Base-by-base conservation (phyloP, 2,113 vertebrate species). In the Odontophorus gujanensis region DNA sequence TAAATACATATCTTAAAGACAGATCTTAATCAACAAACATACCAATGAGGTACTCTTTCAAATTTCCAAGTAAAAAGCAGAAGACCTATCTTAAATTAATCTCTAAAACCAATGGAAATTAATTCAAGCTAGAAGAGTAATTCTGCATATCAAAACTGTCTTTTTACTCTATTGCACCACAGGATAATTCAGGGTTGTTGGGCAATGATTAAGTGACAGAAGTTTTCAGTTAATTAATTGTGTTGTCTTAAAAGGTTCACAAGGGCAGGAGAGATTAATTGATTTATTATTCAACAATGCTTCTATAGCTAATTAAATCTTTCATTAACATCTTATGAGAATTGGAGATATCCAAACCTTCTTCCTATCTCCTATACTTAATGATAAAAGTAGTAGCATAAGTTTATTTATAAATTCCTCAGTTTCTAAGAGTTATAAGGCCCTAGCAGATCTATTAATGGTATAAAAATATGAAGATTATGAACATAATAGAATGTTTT, bases 221-320 rank as follows among this genome's bases (percentile, higher is more conserved):
- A 87, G 21, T 34, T 79, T 94, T 75, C 48, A 79, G 47, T 81
- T 93, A 87, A 92, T 95, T 95, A 92, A 92, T 79, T 71, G 53
- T 34, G 32, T 0, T 11, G 24, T 69, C 85, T 88, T 47, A 36
- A 65, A 86, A 84, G 50, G 45, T 79, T 95, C 92, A 78, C 72
- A 81, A 92, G 80, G 42, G 22, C 51, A 90, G 30, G 51, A 86
- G 61, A 71, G 57, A 92, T 90, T 93, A 95, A 93, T 79, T 94
- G 89, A 91, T 93, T 87, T 84, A 84, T 84, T 79, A 51, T 69
- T 58, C 28, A 92, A 90, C 83, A 92, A 76, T 45, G 32, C 28
- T 90, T 32, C 43, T 62, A 36, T 34, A 73, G 22, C 73, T 93
- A 96, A 96, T 94, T 94, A 96, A 89, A 69, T 76, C 43, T 89